Percentiles rank a stretch among this genome's conserved stretches.
These are phyloP conservation scores for Pachycephus smyrnensis DNA, from an alignment of 2,888 invertebrate species.

Conservation along the genomic window DNA sequence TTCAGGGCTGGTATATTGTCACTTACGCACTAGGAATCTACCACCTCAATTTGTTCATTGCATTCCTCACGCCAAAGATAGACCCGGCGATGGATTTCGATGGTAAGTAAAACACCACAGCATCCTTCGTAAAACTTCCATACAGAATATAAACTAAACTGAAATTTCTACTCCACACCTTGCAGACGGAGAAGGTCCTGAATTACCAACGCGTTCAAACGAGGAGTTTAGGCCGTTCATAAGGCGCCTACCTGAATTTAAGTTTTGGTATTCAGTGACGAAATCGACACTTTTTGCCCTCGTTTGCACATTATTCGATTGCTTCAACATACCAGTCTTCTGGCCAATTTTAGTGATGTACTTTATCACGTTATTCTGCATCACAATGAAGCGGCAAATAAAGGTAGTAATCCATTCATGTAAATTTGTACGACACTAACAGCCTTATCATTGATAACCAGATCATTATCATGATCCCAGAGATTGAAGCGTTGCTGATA, in stretches of 20 bases:
- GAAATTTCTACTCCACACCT: conserved; percentile 45
- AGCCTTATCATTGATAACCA: neutral
- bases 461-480: no score
- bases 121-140: neutral
- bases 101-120: conserved; percentile 71
- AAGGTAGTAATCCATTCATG: conserved; percentile 82
- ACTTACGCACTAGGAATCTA: conserved; percentile 99
- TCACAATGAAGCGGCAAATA: conserved; percentile 99
- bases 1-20: conserved; percentile 99
- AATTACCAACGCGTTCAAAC: conserved; percentile 92
- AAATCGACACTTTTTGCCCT: conserved; percentile 93
- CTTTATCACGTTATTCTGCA: conserved; percentile 97
- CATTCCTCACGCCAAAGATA: conserved; percentile 99
- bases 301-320: conserved; percentile 95
- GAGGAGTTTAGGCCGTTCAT: conserved; percentile 99
- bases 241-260: conserved; percentile 96
- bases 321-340: conserved; percentile 99
- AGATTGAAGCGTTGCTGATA: no score
- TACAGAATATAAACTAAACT: neutral
- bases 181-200: conserved; percentile 87
- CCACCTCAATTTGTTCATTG: conserved; percentile 98
- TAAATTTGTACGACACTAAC: neutral
- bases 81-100: conserved; percentile 97
- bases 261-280: conserved; percentile 98
- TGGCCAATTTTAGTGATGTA: conserved; percentile 99